Percentiles rank a stretch among this genome's conserved stretches.
Evolutionary conservation across 2,797 vertebrate genomes (phyloP).

Genomic region (Enteromius anoplus): DNA sequence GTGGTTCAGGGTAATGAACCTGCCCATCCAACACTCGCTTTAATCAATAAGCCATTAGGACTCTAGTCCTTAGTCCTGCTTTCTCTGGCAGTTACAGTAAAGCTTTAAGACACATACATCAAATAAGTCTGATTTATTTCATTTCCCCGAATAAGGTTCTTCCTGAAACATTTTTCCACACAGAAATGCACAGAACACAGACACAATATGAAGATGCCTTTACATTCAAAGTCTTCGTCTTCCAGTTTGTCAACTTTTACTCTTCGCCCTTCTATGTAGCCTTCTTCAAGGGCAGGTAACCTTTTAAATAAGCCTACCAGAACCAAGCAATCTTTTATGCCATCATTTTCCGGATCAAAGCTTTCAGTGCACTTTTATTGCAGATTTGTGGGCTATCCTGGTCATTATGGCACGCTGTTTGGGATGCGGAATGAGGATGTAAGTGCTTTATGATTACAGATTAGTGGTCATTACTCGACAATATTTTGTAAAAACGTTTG

Average conservation of each 20-base stretch:
- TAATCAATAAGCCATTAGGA: constrained; percentile 54
- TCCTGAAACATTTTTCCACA: constrained; percentile 33
- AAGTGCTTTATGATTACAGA: constrained; percentile 62
- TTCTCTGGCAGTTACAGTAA: constrained; percentile 13
- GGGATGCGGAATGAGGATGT: constrained; percentile 84
- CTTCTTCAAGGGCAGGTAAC: constrained; percentile 85
- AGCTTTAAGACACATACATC: constrained; percentile 19
- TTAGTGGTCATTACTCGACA: not conserved
- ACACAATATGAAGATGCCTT: constrained; percentile 84
- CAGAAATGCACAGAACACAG: constrained; percentile 88
- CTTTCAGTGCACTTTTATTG: not conserved
- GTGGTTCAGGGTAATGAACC: constrained; percentile 23
- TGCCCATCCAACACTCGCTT: constrained; percentile 23
- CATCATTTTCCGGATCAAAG: not conserved
- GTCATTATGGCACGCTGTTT: constrained; percentile 81
- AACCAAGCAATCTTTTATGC: not conserved
- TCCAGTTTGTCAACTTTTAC: constrained; percentile 87
- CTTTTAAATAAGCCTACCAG: not conserved
- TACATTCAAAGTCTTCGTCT: constrained; percentile 86
- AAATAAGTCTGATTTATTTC: constrained; percentile 5
- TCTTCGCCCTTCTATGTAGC: constrained; percentile 84
- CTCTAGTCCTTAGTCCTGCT: constrained; percentile 2
- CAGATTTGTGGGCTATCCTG: constrained; percentile 83
- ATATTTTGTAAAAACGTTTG: not conserved
- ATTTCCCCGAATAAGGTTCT: constrained; percentile 3